These are phyloP conservation scores for Magallana gigas DNA, from an alignment of 1,140 invertebrate genomes.

Conservation along the genomic window DNA sequence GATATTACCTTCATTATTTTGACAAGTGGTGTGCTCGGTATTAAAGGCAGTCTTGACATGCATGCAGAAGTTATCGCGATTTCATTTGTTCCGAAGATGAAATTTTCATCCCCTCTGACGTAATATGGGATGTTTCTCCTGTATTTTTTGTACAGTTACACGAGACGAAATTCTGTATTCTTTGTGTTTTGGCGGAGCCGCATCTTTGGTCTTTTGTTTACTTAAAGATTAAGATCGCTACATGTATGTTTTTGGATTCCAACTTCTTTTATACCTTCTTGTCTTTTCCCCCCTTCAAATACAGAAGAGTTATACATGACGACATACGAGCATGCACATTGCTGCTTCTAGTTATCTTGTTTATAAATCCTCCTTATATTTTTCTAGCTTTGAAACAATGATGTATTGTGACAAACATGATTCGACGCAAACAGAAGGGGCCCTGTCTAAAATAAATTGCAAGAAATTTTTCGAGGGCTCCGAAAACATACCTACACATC, in stretches of 20 bases:
- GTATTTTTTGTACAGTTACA: background rate
- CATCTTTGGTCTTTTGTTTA: too few relatives aligned
- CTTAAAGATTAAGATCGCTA: background rate
- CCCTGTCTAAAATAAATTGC: too few relatives aligned
- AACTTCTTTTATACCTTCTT: background rate
- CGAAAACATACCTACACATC: background rate
- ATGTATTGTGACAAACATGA: too few relatives aligned
- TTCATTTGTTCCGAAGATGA: background rate
- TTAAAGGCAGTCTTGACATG: slow-evolving; percentile 16
- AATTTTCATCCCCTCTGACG: background rate
- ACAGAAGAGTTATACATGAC: background rate
- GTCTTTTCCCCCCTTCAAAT: background rate
- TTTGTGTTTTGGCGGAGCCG: background rate
- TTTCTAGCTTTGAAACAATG: too few relatives aligned
- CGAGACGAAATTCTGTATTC: background rate
- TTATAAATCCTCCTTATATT: too few relatives aligned
- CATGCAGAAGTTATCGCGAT: slow-evolving; percentile 6
- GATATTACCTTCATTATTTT: slow-evolving; percentile 29
- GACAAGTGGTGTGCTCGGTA: background rate
- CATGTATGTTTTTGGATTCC: background rate
- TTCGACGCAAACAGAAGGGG: too few relatives aligned
- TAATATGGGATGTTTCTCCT: background rate
- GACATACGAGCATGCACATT: too few relatives aligned
- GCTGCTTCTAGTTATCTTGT: too few relatives aligned
- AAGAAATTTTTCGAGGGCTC: background rate